Percentiles rank a stretch among this genome's conserved stretches.
Evolutionary conservation across 2,113 vertebrate species (phyloP).

Genomic region (Cryptotis parvus): DNA sequence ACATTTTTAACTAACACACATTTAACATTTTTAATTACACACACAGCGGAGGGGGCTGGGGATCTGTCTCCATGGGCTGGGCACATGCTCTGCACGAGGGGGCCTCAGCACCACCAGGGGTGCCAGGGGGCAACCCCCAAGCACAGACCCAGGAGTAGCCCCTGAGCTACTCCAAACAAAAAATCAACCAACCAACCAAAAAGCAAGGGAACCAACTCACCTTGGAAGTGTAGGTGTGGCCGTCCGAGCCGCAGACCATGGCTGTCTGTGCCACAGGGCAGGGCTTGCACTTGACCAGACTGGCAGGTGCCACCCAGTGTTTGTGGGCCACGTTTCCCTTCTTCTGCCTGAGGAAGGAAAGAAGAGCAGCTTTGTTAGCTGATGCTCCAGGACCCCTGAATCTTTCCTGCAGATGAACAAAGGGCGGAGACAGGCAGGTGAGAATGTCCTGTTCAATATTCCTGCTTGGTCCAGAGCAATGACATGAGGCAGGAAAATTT

Average conservation of each 20-base stretch:
- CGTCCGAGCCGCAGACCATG: slow-evolving; percentile 92
- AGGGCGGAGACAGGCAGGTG: background rate
- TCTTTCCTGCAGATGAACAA: background rate
- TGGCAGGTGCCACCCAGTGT: slow-evolving; percentile 88
- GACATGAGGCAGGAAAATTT: background rate
- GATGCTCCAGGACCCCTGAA: rapidly evolving
- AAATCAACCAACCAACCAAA: background rate
- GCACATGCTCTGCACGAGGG: too few species aligned
- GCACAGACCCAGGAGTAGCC: too few species aligned
- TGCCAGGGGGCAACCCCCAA: too few species aligned
- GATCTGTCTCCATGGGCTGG: too few species aligned
- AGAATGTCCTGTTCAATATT: too few species aligned
- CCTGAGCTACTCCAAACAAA: too few species aligned
- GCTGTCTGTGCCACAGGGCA: slow-evolving; percentile 85
- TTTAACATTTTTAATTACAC: too few species aligned
- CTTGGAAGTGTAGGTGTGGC: slow-evolving; percentile 92
- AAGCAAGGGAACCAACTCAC: slow-evolving; percentile 78
- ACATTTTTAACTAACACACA: background rate
- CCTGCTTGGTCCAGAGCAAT: background rate
- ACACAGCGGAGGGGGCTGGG: too few species aligned
- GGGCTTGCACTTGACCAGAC: slow-evolving; percentile 91
- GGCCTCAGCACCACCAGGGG: too few species aligned
- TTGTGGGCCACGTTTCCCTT: slow-evolving; percentile 89
- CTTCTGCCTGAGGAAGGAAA: slow-evolving; percentile 86
- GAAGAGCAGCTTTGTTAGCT: slow-evolving; percentile 25